These are phyloP conservation scores for Caenorhabditis sp. DNA, from an alignment of 2,888 invertebrate genomes.

Conservation along the genomic window DNA sequence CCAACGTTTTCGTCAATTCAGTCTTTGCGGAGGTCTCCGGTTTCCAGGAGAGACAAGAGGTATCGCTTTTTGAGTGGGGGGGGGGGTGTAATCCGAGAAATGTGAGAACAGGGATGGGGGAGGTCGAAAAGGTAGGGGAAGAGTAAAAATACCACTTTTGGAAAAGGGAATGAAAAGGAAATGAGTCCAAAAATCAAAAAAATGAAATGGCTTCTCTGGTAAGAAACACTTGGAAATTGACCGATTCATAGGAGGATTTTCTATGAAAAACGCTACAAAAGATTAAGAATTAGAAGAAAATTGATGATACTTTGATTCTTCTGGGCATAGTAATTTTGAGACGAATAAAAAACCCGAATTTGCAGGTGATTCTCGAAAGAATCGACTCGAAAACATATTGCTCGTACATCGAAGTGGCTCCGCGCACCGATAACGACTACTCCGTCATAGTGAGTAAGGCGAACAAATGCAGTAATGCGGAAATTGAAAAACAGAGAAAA, in stretches of 20 bases:
- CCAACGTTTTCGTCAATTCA: slow-evolving; percentile 63
- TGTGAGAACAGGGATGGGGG: no score
- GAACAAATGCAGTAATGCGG: slow-evolving; percentile 1
- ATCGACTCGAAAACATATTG: slow-evolving; percentile 56
- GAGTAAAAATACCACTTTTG: no score
- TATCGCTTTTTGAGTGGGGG: slow-evolving; percentile 10
- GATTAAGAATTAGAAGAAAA: not conserved
- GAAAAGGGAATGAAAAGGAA: no score
- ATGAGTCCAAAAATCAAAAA: no score
- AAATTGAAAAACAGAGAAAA: not conserved
- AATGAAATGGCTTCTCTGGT: no score
- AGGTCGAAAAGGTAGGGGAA: no score
- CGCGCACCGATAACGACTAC: slow-evolving; percentile 63
- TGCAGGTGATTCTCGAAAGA: slow-evolving; percentile 66
- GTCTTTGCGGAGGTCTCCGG: slow-evolving; percentile 63
- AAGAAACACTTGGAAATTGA: no score
- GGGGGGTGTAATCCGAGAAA: slow-evolving; percentile 7
- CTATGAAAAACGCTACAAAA: not conserved
- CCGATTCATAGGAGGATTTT: no score
- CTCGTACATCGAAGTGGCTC: slow-evolving; percentile 64
- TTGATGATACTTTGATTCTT: no score
- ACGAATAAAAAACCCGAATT: not conserved
- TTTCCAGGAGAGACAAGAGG: slow-evolving; percentile 65
- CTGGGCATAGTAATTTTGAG: not conserved
- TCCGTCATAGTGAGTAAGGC: slow-evolving; percentile 61